Percentiles rank a stretch among this genome's conserved stretches.
Conservation (phyloP, 2,797 vertebrate species). For the Enteromius paludinosus region DNA sequence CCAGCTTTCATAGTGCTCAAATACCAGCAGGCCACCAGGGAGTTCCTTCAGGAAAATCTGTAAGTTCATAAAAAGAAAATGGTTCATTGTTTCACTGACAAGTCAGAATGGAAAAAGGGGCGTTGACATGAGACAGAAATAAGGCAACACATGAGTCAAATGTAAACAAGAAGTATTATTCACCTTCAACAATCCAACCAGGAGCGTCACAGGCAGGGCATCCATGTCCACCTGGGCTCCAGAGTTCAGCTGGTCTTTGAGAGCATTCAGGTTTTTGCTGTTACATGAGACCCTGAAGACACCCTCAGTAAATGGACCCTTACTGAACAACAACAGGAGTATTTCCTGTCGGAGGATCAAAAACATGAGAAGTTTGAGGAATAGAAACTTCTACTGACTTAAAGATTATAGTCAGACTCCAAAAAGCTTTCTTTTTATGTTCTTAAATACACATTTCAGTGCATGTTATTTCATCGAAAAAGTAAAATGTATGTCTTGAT, state of each 20-base stretch:
- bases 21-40: constrained; percentile 86
- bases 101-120: not conserved
- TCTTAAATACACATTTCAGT: not conserved
- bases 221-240: constrained; percentile 80
- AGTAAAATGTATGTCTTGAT: not conserved
- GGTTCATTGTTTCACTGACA: not conserved
- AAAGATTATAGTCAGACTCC: not conserved
- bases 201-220: constrained; percentile 80
- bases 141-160: not conserved
- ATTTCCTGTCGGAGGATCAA: constrained; percentile 79
- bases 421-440: not conserved
- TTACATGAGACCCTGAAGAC: constrained; percentile 91
- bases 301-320: constrained; percentile 88
- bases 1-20: constrained; percentile 86
- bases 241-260: constrained; percentile 87
- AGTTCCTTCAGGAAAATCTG: constrained; percentile 94
- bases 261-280: constrained; percentile 84
- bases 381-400: not conserved
- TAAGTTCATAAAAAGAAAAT: constrained; percentile 48
- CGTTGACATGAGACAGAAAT: not conserved
- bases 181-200: constrained; percentile 92
- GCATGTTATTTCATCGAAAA: not conserved
- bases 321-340: constrained; percentile 82
- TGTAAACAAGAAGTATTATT: constrained; percentile 15
- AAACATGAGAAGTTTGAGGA: not conserved